These are phyloP conservation scores for Bufo bufo DNA, from an alignment of 2,113 vertebrate species.

Conservation along the genomic window DNA sequence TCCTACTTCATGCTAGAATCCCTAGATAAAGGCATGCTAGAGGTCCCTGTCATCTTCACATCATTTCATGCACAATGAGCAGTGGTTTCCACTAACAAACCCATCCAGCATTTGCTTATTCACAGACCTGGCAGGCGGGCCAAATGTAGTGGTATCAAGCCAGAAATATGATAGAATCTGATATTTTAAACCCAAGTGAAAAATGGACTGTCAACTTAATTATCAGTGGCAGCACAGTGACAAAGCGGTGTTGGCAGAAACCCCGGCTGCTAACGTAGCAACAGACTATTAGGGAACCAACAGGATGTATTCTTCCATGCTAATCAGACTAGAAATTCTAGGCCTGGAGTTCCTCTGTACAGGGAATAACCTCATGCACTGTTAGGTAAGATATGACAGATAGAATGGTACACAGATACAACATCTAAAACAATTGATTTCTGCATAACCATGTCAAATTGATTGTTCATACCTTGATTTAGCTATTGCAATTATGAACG, in stretches of 20 bases:
- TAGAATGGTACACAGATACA: not conserved
- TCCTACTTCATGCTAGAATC: not conserved
- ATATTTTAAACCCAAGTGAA: slow-evolving; percentile 27
- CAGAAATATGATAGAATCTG: slow-evolving; percentile 24
- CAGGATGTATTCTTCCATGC: slow-evolving; percentile 10
- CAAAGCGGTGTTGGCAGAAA: slow-evolving; percentile 30
- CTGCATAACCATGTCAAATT: slow-evolving; percentile 27
- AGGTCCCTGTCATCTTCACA: slow-evolving; percentile 8
- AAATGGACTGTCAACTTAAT: slow-evolving; percentile 44
- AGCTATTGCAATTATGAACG: not conserved
- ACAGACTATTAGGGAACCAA: slow-evolving; percentile 26
- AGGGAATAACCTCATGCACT: not conserved
- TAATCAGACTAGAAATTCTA: not conserved
- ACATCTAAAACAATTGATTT: not conserved
- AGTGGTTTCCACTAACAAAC: slow-evolving; percentile 11
- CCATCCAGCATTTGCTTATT: slow-evolving; percentile 27
- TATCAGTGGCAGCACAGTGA: slow-evolving; percentile 17
- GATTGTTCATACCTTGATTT: slow-evolving; percentile 6
- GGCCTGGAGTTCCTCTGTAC: not conserved
- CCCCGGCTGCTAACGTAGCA: not conserved
- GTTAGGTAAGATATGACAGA: not conserved
- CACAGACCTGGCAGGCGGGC: slow-evolving; percentile 40
- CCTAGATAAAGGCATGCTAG: not conserved
- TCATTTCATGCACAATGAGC: slow-evolving; percentile 27
- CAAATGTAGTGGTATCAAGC: slow-evolving; percentile 23